phyloP scores from a whole-genome alignment of 2,888 invertebrate genomes.

The Ochropleura leucogaster region DNA sequence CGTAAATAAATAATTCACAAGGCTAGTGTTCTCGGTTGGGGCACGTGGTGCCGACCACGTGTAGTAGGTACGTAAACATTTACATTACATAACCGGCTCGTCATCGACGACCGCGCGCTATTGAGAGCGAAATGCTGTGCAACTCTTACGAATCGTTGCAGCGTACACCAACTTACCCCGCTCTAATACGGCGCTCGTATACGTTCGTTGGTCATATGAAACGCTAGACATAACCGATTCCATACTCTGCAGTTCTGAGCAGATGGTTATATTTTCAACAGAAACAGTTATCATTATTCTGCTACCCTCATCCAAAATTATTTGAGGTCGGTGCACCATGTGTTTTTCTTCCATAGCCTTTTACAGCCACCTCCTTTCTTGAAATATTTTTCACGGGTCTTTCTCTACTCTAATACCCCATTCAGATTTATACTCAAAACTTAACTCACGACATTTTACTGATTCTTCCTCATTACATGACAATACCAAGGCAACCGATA shows the following conservation, averaged over 20 bases:
- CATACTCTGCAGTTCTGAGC: background rate
- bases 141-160: slow-evolving; percentile 78
- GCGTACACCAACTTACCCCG: slow-evolving; percentile 64
- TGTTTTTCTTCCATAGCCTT: too few species aligned
- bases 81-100: slow-evolving; percentile 90
- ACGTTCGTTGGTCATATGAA: slow-evolving; percentile 22
- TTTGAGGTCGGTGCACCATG: too few species aligned
- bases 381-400: too few species aligned
- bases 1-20: slow-evolving; percentile 91
- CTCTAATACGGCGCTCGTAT: slow-evolving; percentile 27
- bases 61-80: slow-evolving; percentile 90
- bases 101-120: slow-evolving; percentile 86
- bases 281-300: background rate
- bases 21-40: slow-evolving; percentile 89
- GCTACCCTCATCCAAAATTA: too few species aligned
- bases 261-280: background rate
- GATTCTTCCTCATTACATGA: too few species aligned
- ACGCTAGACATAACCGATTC: background rate
- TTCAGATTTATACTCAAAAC: too few species aligned
- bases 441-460: too few species aligned
- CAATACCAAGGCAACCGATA: too few species aligned
- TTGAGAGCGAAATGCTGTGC: slow-evolving; percentile 84
- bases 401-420: too few species aligned
- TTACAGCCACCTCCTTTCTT: too few species aligned
- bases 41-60: slow-evolving; percentile 88